Base-by-base conservation (phyloP, 2,888 invertebrate genomes). In the Autographa pulchrina region DNA sequence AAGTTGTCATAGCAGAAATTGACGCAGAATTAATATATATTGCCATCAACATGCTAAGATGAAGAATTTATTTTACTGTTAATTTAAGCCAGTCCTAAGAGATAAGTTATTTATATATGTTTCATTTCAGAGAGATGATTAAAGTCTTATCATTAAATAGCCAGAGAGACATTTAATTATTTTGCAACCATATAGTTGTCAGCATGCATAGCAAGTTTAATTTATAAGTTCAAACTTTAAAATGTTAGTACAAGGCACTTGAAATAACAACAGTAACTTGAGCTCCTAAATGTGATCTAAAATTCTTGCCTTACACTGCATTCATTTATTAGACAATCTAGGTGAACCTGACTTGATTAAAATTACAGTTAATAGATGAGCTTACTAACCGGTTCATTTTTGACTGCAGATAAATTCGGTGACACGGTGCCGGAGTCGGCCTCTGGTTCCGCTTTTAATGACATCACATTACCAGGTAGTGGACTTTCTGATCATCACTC, bases 381-480 rank as follows among this genome's bases (percentile, higher is more conserved):
- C 68, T 82, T 87, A 92, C 91, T 92, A 81, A 95, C 95, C 91
- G 94, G 94, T 93, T 96, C 96, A 95, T 94, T 95, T 92, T 95
- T 96, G 74, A 94, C 91, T 87, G 86, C 86, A 81, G 90, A 81
- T 81, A 93, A 86, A 88, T 93, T 95, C 73, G 96, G 96, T 86
- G 96, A 96, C 90, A 96, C 93, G 85, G 96, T 95, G 94, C 96
- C 96, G 83, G 96, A 96, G 85, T 96, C 96, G 92, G 96, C 96
- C 93, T 96, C 96, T 88, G 96, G 96, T 94, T 96, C 96, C 91
- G 95, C 96, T 93, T 96, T 94, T 92, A 96, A 95, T 95, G 96
- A 96, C 96, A 96, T 96, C 95, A 96, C 96, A 95, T 93, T 92
- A 92, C 92, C 93, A 93, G 89, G 85, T 92, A 93, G 90, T 91